phyloP scores from a whole-genome alignment of 30 jellyfish, hydroid and myxozoan species.

The Catostylus mosaicus region DNA sequence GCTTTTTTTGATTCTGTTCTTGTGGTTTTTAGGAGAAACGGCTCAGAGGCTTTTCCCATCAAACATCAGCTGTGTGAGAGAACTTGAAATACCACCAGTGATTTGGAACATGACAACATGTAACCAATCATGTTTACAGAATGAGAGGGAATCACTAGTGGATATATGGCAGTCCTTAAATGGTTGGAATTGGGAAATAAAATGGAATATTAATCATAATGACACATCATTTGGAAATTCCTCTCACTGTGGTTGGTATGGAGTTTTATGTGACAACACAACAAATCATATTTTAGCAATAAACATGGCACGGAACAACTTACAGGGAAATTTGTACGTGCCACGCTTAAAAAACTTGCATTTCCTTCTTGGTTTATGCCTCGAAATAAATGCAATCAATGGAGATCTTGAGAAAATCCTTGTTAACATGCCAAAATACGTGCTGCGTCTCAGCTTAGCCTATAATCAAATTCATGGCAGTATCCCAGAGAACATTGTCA shows the following conservation, averaged over 20 bases:
- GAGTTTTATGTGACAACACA: conserved; percentile 28
- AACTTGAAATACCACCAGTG: too few species aligned
- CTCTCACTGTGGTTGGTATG: conserved; percentile 54
- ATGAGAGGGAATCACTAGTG: conserved; percentile 13
- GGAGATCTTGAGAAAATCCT: conserved; percentile 7
- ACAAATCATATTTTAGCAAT: conserved; percentile 40
- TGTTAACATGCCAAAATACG: conserved; percentile 4
- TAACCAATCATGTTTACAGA: conserved; percentile 43
- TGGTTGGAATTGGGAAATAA: conserved; percentile 36
- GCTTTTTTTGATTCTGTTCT: too few species aligned
- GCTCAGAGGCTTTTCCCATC: too few species aligned
- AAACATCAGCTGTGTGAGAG: too few species aligned
- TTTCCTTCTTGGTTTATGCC: conserved; percentile 42
- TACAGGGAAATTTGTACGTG: conserved; percentile 10
- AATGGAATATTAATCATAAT: background rate
- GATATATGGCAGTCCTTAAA: background rate
- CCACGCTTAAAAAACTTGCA: conserved; percentile 2
- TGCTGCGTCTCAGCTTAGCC: conserved; percentile 25
- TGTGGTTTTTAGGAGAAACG: too few species aligned
- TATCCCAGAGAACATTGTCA: background rate
- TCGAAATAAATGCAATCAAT: conserved; percentile 2
- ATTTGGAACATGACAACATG: too few species aligned
- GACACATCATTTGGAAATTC: background rate
- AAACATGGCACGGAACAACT: conserved; percentile 1
- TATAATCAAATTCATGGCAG: conserved; percentile 14